Conservation (phyloP, 2,797 vertebrate genomes). For the Crenuchus spilurus region DNA sequence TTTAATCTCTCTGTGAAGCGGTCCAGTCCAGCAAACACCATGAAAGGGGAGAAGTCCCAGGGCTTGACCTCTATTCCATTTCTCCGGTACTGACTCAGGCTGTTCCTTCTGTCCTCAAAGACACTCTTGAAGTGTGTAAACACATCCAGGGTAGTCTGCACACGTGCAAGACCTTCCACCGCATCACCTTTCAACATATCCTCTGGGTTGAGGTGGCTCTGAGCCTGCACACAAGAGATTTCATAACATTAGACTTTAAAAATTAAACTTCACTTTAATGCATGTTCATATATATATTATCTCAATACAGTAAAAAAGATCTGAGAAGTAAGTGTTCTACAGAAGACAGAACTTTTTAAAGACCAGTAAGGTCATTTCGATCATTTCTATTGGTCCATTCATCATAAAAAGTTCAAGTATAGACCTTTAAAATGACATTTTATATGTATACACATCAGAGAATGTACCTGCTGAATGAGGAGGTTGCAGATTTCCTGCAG, state of each 20-base stretch:
- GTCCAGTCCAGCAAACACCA: constrained; percentile 85
- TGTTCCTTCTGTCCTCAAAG: constrained; percentile 77
- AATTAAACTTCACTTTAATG: too few species aligned
- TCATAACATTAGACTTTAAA: neutral
- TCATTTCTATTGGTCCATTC: too few species aligned
- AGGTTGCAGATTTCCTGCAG: constrained; percentile 91
- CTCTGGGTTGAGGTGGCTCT: constrained; percentile 80
- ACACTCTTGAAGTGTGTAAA: constrained; percentile 77
- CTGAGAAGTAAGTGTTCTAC: too few species aligned
- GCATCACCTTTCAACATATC: constrained; percentile 89
- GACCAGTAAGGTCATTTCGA: neutral
- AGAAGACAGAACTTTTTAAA: too few species aligned
- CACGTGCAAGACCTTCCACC: constrained; percentile 82
- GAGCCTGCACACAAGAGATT: constrained; percentile 72
- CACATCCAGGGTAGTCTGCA: constrained; percentile 74
- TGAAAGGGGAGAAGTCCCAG: constrained; percentile 79
- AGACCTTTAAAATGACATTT: neutral
- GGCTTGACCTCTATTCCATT: constrained; percentile 70
- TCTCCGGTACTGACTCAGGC: constrained; percentile 77
- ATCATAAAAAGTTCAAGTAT: too few species aligned
- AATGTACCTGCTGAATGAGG: constrained; percentile 85
- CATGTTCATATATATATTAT: too few species aligned
- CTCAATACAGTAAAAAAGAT: too few species aligned
- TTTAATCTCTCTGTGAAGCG: constrained; percentile 79
- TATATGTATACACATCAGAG: neutral